Conservation (phyloP, 1,140 invertebrate species). For the Zophobas atratus region DNA sequence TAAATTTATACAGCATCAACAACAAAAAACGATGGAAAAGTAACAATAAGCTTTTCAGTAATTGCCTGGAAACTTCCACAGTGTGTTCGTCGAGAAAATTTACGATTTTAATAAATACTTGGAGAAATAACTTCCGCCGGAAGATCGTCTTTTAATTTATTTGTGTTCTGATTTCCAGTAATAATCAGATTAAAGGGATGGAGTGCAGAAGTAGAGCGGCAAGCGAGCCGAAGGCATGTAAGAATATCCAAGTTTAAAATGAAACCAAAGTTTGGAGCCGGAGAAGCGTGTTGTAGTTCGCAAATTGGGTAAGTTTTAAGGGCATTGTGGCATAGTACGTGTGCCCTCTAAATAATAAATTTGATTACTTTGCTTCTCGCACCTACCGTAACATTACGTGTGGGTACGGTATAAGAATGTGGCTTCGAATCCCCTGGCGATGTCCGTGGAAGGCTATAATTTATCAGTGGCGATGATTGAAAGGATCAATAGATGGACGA, state of each 20-base stretch:
- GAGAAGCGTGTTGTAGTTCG: constrained; percentile 17
- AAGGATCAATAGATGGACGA: constrained; percentile 51
- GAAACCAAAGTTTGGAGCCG: constrained; percentile 34
- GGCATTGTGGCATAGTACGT: constrained; percentile 29
- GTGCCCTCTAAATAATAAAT: constrained; percentile 35
- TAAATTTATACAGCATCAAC: no score
- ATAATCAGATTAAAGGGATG: no score
- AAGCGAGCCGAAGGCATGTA: constrained; percentile 15
- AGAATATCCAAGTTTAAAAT: constrained; percentile 39
- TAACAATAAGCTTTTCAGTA: no score
- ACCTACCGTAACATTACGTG: constrained; percentile 2
- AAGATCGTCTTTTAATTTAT: no score
- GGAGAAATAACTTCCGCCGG: no score
- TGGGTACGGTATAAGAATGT: constrained; percentile 23
- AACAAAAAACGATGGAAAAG: no score
- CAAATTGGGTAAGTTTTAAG: constrained; percentile 40
- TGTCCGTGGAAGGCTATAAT: constrained; percentile 48
- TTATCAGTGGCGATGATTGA: constrained; percentile 51
- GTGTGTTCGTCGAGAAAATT: no score
- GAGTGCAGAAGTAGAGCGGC: constrained; percentile 7
- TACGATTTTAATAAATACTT: no score
- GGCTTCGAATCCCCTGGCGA: constrained; percentile 28
- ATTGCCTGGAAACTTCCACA: no score
- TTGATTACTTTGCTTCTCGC: constrained; percentile 28
- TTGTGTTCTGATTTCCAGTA: no score